Conservation (phyloP, 2,888 invertebrate genomes). For the Amitus sp. region DNA sequence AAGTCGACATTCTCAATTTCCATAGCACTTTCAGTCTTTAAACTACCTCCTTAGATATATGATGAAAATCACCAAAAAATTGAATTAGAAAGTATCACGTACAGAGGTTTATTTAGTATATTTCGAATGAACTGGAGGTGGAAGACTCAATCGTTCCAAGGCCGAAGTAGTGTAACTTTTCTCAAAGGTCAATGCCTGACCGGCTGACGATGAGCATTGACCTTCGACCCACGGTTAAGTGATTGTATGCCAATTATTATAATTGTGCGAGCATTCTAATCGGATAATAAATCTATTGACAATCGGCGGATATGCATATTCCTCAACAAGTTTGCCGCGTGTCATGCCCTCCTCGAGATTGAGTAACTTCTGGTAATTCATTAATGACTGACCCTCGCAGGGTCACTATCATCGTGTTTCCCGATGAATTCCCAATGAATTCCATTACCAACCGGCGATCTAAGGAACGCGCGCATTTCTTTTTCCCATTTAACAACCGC, state of each 20-base stretch:
- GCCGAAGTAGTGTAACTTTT: too few relatives aligned
- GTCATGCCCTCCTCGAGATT: constrained; percentile 40
- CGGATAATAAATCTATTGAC: constrained; percentile 56
- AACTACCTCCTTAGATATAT: too few relatives aligned
- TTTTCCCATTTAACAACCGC: background rate
- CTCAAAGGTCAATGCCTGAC: constrained; percentile 51
- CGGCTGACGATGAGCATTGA: constrained; percentile 47
- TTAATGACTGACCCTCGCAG: constrained; percentile 40
- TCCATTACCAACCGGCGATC: constrained; percentile 32
- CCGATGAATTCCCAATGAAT: constrained; percentile 24
- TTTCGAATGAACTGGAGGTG: too few relatives aligned
- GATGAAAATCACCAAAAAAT: too few relatives aligned
- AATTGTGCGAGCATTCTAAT: constrained; percentile 53
- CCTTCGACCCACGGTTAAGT: constrained; percentile 50
- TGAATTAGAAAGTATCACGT: too few relatives aligned
- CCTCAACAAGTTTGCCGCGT: constrained; percentile 25
- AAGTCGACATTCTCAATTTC: too few relatives aligned
- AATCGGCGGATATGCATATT: constrained; percentile 57
- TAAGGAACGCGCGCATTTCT: too few relatives aligned
- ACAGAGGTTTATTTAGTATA: too few relatives aligned
- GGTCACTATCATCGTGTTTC: constrained; percentile 43
- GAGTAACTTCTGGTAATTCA: constrained; percentile 39
- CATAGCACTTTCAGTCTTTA: too few relatives aligned
- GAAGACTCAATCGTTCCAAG: too few relatives aligned
- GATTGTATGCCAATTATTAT: constrained; percentile 61